Evolutionary conservation across 2,888 invertebrate genomes (phyloP), one percentile per base, ranked within the genome.

Genomic region (Troides oblongomaculatus): DNA sequence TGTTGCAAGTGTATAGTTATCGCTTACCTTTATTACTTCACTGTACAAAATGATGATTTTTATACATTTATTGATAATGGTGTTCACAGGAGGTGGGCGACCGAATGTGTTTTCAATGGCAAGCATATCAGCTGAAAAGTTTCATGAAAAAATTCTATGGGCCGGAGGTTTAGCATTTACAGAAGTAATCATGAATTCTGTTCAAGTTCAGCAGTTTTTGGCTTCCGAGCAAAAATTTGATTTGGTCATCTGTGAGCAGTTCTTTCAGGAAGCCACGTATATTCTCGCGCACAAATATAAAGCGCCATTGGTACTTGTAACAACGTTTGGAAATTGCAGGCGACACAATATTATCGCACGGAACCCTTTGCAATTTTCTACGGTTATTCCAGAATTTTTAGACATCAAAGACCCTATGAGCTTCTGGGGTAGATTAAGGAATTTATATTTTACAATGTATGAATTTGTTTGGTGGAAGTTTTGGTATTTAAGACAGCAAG

Each of bases 341-440:
- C 82, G 86, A 64, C 88, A 89, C 63, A 91, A 91, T 66, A 80
- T 91, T 25, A 74, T 81, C 2, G 77, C 77, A 8, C 81, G 89
- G 30, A 92, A 93, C 72, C 92, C 92, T 0, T 77, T 91, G 18
- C 92, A 92, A 73, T 64, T 90, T 8, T 82, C 90, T 0, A 90
- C 88, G 1, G 82, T 86, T 1, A n/a, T 85, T 8, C 77, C 84
- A 0, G 92, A 92, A 71, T 90, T 89, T 73, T 73, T 90, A n/a
- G 78, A 81, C 17, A 61, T 90, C 3, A 80, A 84, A 57, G 86
- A 92, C 1, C 93, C 93, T 36, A 93, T 93, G 83, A 93, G 83
- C 57, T 94, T 95, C 72, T 80, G 82, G 76, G 89, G 82, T 25
- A 83, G 95, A 73, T 61, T 94, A 0, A 79, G 86, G 39, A 95